Evolutionary conservation across 2,113 vertebrate species (phyloP).

Genomic region (Rhinoderma darwinii): DNA sequence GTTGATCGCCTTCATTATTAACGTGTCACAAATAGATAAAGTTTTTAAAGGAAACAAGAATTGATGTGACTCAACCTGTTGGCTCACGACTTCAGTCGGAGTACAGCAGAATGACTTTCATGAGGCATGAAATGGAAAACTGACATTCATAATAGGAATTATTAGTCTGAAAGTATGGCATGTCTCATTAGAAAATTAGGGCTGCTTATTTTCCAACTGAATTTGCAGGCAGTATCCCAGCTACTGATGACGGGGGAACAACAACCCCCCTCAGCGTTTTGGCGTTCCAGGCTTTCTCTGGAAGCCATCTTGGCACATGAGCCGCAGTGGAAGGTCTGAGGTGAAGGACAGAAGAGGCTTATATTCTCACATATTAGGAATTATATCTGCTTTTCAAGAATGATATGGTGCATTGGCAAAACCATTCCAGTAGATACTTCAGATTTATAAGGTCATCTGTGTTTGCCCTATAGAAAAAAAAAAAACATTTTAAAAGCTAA

Average conservation of each 20-base stretch:
- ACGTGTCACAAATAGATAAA: conserved; percentile 15
- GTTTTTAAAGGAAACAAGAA: neutral
- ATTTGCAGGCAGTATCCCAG: neutral
- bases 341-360: too few species aligned
- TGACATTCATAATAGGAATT: neutral
- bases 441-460: neutral
- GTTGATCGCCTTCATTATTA: neutral
- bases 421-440: too few species aligned
- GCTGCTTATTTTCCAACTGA: neutral
- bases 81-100: neutral
- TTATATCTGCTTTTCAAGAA: too few species aligned
- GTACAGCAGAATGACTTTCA: neutral
- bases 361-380: too few species aligned
- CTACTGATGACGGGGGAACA: neutral
- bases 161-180: neutral
- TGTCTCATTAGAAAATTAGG: neutral
- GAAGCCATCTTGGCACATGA: neutral
- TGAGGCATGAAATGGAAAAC: neutral
- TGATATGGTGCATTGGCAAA: too few species aligned
- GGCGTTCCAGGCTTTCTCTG: neutral
- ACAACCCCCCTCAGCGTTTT: too few species aligned
- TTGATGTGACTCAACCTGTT: neutral
- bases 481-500: too few species aligned
- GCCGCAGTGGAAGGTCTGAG: too few species aligned
- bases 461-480: neutral